Base-by-base conservation (phyloP, 1,140 invertebrate species). In the Oscheius sp. region DNA sequence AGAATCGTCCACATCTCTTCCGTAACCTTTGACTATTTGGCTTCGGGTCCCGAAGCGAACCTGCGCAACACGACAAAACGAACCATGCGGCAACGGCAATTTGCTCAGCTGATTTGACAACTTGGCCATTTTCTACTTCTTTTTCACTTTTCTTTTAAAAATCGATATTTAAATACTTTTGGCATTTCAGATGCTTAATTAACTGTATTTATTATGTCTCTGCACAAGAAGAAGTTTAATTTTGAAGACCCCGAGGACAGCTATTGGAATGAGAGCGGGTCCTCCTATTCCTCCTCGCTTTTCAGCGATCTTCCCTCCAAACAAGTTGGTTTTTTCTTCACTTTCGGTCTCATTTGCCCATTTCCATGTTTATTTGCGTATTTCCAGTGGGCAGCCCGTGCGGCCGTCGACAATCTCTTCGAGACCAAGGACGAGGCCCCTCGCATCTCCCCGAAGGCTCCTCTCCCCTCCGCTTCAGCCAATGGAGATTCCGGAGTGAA, bases 201-300 rank as follows among this genome's bases (percentile, higher is more conserved):
- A n/a, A n/a, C n/a, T n/a, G n/a, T n/a, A n/a, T n/a, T n/a, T n/a
- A n/a, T n/a, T 49, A 36, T n/a, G 29, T 46, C 38, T 23, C 38
- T 65, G 15, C 38, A 34, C 26, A 59, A 52, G 36, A 67, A 59
- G 35, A 67, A 68, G 34, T 74, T 74, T 42, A 68, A 49, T 3
- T 74, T 74, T 32, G 72, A 74, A 31, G 49, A 73, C 2, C 72
- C 72, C 2, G 72, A 74, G 42, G 72, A 74, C 34, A 59, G 46
- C 23, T 74, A 74, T 36, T 74, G 72, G 72, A 74, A 74, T 26
- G 63, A 74, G 34, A 55, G 29, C 13, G 71, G 65, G 10, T 31
- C 23, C 29, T 59, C 52, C 0, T 61, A 59, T 46, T 34, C 49
- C 3, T 58, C 64, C 0, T 45, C 38, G 18, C 28, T 74, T n/a